Evolutionary conservation across 2,797 vertebrate species (phyloP), one percentile per base, ranked within the genome.

Genomic region (Tauraco hartlaubi): DNA sequence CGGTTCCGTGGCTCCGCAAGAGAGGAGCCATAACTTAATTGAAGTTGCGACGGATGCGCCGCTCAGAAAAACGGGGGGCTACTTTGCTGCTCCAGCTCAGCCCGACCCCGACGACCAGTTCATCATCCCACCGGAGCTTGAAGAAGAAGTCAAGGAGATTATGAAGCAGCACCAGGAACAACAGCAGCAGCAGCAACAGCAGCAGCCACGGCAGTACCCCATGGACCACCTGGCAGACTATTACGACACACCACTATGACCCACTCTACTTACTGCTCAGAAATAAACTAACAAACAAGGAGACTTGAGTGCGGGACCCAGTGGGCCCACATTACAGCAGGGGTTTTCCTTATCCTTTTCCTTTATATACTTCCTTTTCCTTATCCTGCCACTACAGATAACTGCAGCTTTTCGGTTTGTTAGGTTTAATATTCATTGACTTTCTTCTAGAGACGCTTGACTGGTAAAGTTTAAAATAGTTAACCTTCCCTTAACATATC

Each of bases 121-220:
- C 91, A 99, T 99, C 97, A 99, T 99, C 87, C 99, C 99, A 2
- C 99, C 99, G 0, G 99, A 99, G 97, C 98, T 99, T 56, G 99
- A 99, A 93, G 99, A 99, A 95, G 99, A 99, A 88, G 99, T 99
- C 68, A 99, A 99, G 94, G 99, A 99, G 96, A 99, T 99, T 76
- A 99, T 99, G 99, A 99, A 99, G 85, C 99, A 99, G 93, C 99
- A 99, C 97, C 99, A 99, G 97, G 99, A 99, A 73, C 98, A 97
- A 3, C 51, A 98, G 67, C 98, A 98, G 48, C 95, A 94, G 2
- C 93, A 92, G 3, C 87, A 96, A 2, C 94, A 90, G 1, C 95
- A 92, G 15, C 97, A 96, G 26, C 97, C 86, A 9, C 96, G 98
- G 82, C 98, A 92, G 78, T 93, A 97, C 33, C 96, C 94, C 0